A percentile compares a stretch with the other conserved stretches of the same genome.
Evolutionary conservation across 2,888 invertebrate species (phyloP).

Genomic region (Microctonus brassicae): DNA sequence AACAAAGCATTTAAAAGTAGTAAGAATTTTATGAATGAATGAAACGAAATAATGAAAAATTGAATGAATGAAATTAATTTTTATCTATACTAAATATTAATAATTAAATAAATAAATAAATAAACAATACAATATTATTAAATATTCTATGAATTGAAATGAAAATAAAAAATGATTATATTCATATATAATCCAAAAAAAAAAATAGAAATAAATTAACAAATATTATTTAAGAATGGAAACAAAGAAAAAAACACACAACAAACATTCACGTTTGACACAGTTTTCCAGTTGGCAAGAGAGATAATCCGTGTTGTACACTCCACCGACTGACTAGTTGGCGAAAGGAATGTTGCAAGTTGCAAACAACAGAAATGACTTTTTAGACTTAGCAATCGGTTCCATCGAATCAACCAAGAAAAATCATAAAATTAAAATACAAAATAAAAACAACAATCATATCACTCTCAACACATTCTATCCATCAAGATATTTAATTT

Average conservation of each 20-base stretch:
- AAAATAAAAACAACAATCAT: conserved; percentile 10
- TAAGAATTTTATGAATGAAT: too few species aligned
- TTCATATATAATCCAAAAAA: too few species aligned
- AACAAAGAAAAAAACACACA: neutral
- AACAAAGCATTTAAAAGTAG: too few species aligned
- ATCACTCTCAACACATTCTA: too few species aligned
- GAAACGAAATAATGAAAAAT: too few species aligned
- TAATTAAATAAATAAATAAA: neutral
- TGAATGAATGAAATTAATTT: too few species aligned
- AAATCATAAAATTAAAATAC: conserved; percentile 27
- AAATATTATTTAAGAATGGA: neutral
- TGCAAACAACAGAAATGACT: conserved; percentile 34
- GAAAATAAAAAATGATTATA: too few species aligned
- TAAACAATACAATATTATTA: too few species aligned
- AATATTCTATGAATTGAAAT: too few species aligned
- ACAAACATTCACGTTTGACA: conserved; percentile 47
- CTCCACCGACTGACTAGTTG: conserved; percentile 40
- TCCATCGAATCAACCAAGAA: too few species aligned
- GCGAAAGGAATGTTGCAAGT: conserved; percentile 64
- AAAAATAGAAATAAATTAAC: neutral
- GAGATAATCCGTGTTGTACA: neutral
- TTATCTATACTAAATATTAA: too few species aligned
- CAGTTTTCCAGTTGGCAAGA: conserved; percentile 47
- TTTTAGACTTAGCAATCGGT: conserved; percentile 10
- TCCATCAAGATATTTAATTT: too few species aligned